phyloP scores from a whole-genome alignment of 2,888 invertebrate genomes.

The Cryptocheilus praepositus region DNA sequence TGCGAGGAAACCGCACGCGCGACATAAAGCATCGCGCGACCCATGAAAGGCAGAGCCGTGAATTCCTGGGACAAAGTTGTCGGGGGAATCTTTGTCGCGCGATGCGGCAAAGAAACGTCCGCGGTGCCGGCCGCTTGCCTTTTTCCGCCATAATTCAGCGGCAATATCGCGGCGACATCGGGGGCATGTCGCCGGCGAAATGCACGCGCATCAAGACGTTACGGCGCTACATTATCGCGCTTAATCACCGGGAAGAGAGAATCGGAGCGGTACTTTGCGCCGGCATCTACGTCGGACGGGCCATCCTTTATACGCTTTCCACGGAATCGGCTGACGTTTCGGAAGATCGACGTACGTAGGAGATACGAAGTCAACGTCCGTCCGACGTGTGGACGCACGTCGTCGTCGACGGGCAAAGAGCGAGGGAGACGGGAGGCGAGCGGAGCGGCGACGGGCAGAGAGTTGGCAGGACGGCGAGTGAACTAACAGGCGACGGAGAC shows the following conservation, averaged over 20 bases:
- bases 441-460: too few relatives aligned
- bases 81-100: too few relatives aligned
- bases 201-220: too few relatives aligned
- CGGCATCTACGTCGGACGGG: constrained; percentile 19
- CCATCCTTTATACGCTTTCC: constrained; percentile 48
- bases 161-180: too few relatives aligned
- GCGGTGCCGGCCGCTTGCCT: too few relatives aligned
- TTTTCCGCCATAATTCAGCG: background rate
- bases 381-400: constrained; percentile 45
- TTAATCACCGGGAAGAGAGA: too few relatives aligned
- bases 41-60: constrained; percentile 16
- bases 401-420: constrained; percentile 24
- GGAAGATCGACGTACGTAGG: constrained; percentile 52
- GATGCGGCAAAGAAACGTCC: too few relatives aligned
- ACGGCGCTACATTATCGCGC: too few relatives aligned
- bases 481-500: constrained; percentile 4
- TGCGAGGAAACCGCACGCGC: constrained; percentile 11
- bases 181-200: too few relatives aligned
- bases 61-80: too few relatives aligned
- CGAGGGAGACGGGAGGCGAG: background rate
- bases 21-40: constrained; percentile 17
- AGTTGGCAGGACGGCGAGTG: constrained; percentile 14
- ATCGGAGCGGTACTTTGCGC: constrained; percentile 29
- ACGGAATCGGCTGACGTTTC: constrained; percentile 45
- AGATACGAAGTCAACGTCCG: constrained; percentile 58